These are phyloP conservation scores for Heterotis niloticus DNA, from an alignment of 2,113 vertebrate genomes.

Conservation along the genomic window DNA sequence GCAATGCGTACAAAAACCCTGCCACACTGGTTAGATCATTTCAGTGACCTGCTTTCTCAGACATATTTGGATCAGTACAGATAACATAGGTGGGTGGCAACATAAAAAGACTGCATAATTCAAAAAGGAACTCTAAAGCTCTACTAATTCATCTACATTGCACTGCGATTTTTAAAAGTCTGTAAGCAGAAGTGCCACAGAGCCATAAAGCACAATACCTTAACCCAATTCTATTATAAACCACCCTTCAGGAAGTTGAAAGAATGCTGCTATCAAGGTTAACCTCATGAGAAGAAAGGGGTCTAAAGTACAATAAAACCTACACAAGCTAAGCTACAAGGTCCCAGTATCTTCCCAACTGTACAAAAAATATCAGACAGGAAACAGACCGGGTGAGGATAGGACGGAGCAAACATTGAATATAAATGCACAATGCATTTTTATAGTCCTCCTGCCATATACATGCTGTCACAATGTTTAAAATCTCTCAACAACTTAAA, in stretches of 20 bases:
- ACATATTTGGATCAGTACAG: background rate
- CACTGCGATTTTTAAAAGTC: background rate
- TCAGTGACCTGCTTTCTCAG: background rate
- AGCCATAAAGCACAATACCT: background rate
- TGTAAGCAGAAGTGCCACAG: background rate
- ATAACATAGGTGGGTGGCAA: background rate
- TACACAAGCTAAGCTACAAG: slow-evolving; percentile 20
- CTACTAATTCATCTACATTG: background rate
- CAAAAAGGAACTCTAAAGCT: background rate
- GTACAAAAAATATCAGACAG: background rate
- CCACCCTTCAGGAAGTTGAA: background rate
- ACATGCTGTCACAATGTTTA: background rate
- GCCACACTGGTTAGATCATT: background rate
- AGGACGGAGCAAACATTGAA: background rate
- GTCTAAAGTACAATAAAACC: background rate
- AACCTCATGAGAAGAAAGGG: background rate
- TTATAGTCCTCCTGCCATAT: background rate
- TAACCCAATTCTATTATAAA: slow-evolving; percentile 5
- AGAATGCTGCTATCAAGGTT: background rate
- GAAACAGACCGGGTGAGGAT: slow-evolving; percentile 5
- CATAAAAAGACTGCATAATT: background rate
- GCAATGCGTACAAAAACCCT: background rate
- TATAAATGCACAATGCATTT: background rate
- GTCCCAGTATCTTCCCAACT: background rate
- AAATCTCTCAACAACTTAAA: background rate